Evolutionary conservation across 1,140 invertebrate genomes (phyloP).

Genomic region (Sitodiplosis mosellana): DNA sequence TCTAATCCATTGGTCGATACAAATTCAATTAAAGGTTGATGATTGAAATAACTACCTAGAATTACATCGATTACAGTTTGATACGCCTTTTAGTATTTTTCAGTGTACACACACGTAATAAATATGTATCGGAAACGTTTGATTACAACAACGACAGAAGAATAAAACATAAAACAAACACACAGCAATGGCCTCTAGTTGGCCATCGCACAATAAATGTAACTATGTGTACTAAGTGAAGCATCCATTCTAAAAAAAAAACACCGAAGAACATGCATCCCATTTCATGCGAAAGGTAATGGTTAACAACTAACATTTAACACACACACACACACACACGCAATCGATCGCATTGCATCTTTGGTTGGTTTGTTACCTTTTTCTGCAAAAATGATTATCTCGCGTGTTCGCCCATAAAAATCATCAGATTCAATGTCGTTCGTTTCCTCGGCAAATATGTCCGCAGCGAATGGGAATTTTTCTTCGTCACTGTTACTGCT

Average conservation of each 20-base stretch:
- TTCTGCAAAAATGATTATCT: conserved; percentile 67
- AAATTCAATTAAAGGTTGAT: conserved; percentile 44
- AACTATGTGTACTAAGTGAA: too few species aligned
- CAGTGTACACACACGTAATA: conserved; percentile 36
- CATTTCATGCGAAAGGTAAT: too few species aligned
- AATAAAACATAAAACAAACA: too few species aligned
- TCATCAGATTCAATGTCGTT: conserved; percentile 39
- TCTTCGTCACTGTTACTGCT: conserved; percentile 13
- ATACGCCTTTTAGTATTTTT: conserved; percentile 51
- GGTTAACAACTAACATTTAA: too few species aligned
- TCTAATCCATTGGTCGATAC: conserved; percentile 36
- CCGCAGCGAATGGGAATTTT: conserved; percentile 4
- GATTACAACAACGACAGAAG: too few species aligned
- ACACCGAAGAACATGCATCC: too few species aligned
- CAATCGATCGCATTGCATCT: too few species aligned
- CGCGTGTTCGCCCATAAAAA: conserved; percentile 57
- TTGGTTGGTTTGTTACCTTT: conserved; percentile 54
- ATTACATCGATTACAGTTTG: conserved; percentile 31
- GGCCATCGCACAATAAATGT: too few species aligned
- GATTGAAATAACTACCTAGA: conserved; percentile 34
- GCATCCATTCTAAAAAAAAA: too few species aligned
- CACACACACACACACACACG: too few species aligned
- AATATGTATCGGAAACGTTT: too few species aligned
- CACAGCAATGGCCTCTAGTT: conserved; percentile 22
- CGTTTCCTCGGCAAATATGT: not conserved